These are phyloP conservation scores for Amyelois transitella DNA, from an alignment of 1,140 invertebrate genomes.

Conservation along the genomic window DNA sequence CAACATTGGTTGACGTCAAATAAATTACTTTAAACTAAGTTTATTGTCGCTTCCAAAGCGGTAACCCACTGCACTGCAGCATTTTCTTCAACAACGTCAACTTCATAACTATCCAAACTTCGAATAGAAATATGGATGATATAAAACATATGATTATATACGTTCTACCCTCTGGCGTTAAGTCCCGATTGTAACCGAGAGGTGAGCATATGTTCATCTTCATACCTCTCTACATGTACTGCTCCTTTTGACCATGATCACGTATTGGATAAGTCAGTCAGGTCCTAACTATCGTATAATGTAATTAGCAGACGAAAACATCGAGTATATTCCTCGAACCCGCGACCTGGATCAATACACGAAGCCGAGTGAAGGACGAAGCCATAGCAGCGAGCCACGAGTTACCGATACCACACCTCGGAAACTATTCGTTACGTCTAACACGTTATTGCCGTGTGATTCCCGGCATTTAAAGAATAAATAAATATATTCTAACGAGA, in stretches of 20 bases:
- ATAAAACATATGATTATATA: neutral
- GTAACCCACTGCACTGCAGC: no score
- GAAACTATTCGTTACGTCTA: no score
- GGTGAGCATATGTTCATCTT: neutral
- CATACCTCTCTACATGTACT: neutral
- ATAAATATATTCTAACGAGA: neutral
- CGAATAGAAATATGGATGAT: no score
- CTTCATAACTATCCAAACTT: neutral
- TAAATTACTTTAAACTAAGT: no score
- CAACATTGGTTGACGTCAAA: no score
- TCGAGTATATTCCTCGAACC: conserved; percentile 24
- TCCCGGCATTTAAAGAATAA: neutral
- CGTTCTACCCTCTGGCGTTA: no score
- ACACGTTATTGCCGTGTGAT: no score
- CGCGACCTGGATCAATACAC: conserved; percentile 37
- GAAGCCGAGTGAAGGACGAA: conserved; percentile 34
- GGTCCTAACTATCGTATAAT: neutral
- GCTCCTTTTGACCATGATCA: neutral
- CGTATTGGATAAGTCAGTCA: neutral
- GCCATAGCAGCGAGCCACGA: conserved; percentile 15
- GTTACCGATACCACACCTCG: no score
- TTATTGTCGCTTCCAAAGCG: no score
- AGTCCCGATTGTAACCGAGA: no score
- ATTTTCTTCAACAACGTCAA: no score
- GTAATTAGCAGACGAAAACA: neutral